Evolutionary conservation across 2,888 invertebrate genomes (phyloP).

Genomic region (Dascillus cervinus): DNA sequence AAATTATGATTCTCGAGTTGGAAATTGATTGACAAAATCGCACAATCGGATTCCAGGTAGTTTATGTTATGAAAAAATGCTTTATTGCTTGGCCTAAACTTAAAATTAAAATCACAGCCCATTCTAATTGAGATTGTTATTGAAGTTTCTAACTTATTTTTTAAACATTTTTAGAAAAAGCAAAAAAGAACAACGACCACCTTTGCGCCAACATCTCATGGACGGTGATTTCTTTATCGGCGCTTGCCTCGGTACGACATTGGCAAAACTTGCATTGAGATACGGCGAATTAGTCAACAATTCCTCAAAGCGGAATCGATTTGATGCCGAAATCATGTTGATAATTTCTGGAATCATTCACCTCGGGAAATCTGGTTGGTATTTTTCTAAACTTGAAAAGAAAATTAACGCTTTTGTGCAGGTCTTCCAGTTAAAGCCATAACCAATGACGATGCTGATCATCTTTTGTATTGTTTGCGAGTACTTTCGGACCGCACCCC

Average conservation of each 20-base stretch:
- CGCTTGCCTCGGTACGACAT: conserved; percentile 82
- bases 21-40: too few species aligned
- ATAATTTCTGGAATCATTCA: conserved; percentile 81
- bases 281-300: conserved; percentile 47
- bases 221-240: conserved; percentile 95
- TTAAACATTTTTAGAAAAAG: conserved; percentile 38
- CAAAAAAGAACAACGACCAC: conserved; percentile 66
- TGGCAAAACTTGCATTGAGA: conserved; percentile 82
- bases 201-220: conserved; percentile 80
- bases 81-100: too few species aligned
- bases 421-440: conserved; percentile 65
- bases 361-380: conserved; percentile 66
- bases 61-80: too few species aligned
- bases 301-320: conserved; percentile 46
- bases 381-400: not conserved
- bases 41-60: too few species aligned
- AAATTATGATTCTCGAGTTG: too few species aligned
- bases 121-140: too few species aligned
- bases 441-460: conserved; percentile 93
- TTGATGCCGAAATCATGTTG: conserved; percentile 78
- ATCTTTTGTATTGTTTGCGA: conserved; percentile 74
- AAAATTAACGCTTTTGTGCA: conserved; percentile 18
- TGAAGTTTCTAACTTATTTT: not conserved
- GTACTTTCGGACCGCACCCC: conserved; percentile 63
- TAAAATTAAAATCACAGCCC: too few species aligned